Conservation (phyloP, 1,140 invertebrate species). For the Melipona quadrifasciata region DNA sequence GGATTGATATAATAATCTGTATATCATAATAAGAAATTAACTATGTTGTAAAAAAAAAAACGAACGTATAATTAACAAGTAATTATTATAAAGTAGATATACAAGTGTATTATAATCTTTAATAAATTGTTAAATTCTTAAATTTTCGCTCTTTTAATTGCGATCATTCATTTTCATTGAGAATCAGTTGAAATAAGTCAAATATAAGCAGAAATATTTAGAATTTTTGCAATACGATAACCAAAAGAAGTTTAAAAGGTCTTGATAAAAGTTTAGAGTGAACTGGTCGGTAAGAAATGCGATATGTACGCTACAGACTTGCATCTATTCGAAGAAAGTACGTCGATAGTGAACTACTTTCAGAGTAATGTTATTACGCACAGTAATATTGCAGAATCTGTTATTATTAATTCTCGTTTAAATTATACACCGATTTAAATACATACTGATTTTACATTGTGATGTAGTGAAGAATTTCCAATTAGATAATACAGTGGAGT, state of each 20-base stretch:
- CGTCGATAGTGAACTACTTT: constrained; percentile 20
- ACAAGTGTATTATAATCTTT: constrained; percentile 11
- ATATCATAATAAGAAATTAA: background rate
- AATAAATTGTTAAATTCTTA: constrained; percentile 9
- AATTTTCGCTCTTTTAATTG: background rate
- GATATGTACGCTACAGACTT: background rate
- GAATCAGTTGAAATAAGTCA: background rate
- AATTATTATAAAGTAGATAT: background rate
- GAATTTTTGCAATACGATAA: background rate
- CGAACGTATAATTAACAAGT: background rate
- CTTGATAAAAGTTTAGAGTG: constrained; percentile 26
- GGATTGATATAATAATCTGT: background rate
- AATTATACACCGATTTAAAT: background rate
- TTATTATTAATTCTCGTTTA: background rate
- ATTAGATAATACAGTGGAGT: background rate
- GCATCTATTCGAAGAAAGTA: constrained; percentile 16
- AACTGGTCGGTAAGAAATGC: background rate
- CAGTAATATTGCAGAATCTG: background rate
- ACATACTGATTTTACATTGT: background rate
- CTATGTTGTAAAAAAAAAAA: background rate
- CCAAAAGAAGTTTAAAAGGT: background rate
- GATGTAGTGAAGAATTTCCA: background rate
- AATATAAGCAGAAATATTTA: background rate
- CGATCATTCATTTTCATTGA: background rate
- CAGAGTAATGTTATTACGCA: background rate